Percentiles rank a stretch among this genome's conserved stretches.
These are phyloP conservation scores for Bambusicola thoracicus DNA, from an alignment of 2,113 vertebrate species.

Conservation along the genomic window DNA sequence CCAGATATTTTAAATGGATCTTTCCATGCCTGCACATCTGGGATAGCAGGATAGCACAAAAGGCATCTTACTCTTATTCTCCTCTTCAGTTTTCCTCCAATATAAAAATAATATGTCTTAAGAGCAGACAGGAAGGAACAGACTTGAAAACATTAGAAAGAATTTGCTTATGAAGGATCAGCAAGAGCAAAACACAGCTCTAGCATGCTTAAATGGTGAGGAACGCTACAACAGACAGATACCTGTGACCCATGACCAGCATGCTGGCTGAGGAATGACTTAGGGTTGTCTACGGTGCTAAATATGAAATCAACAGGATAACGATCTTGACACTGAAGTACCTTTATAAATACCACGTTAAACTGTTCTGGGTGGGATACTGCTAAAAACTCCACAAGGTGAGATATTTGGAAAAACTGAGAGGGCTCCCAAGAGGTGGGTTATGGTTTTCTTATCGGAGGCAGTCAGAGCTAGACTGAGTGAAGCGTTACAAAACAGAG, in stretches of 20 bases:
- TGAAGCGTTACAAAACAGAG: neutral
- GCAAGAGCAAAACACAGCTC: neutral
- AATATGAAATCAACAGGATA: neutral
- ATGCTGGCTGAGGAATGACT: neutral
- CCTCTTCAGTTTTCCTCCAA: neutral
- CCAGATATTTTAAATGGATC: neutral
- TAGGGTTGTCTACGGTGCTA: neutral
- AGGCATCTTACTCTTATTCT: neutral
- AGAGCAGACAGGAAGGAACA: neutral
- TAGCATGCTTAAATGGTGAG: neutral
- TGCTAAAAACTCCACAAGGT: neutral
- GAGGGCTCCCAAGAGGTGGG: neutral
- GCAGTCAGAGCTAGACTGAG: neutral
- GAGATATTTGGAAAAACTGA: neutral
- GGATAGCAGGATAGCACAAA: neutral
- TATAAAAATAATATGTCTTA: neutral
- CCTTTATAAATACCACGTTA: neutral
- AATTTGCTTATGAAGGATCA: neutral
- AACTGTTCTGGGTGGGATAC: neutral
- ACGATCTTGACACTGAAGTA: fast-evolving
- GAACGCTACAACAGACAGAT: neutral
- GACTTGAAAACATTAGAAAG: neutral
- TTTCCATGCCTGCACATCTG: neutral
- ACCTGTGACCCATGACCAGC: neutral
- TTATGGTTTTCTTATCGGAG: neutral